phyloP scores from a whole-genome alignment of 2,888 invertebrate genomes.

The Zootermopsis nevadensis region DNA sequence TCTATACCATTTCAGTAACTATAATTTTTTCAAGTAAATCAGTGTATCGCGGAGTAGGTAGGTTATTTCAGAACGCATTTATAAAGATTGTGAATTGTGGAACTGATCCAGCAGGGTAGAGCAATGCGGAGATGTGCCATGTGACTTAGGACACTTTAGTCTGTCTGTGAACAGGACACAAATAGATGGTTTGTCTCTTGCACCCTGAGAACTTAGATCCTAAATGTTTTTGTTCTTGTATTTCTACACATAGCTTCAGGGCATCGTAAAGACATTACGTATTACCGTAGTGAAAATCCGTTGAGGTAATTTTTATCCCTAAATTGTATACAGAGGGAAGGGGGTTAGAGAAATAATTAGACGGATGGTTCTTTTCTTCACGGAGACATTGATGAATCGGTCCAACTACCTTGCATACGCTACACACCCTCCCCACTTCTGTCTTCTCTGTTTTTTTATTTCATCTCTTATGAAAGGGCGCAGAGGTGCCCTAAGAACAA shows the following conservation, averaged over 20 bases:
- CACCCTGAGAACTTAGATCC: constrained; percentile 33
- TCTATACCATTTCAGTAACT: no score
- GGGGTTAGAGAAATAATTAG: constrained; percentile 45
- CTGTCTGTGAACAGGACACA: neutral
- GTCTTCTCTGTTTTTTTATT: neutral
- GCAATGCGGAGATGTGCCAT: no score
- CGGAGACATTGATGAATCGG: constrained; percentile 45
- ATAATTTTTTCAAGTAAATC: no score
- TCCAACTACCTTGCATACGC: constrained; percentile 36
- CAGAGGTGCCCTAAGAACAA: constrained; percentile 32
- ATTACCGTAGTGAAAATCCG: constrained; percentile 37
- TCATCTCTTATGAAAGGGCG: constrained; percentile 22
- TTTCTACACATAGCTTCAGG: constrained; percentile 31
- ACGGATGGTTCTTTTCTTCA: constrained; percentile 43
- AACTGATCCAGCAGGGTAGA: no score
- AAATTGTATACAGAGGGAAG: constrained; percentile 29
- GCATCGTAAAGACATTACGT: constrained; percentile 36
- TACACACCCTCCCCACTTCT: neutral
- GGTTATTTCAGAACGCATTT: no score
- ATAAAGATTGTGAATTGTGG: no score
- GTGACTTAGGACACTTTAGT: neutral
- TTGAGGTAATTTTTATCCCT: constrained; percentile 44
- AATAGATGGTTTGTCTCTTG: constrained; percentile 36
- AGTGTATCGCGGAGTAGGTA: no score
- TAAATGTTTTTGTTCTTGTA: constrained; percentile 36